These are phyloP conservation scores for Andricus quercusramuli DNA, from an alignment of 2,888 invertebrate genomes.

Conservation along the genomic window DNA sequence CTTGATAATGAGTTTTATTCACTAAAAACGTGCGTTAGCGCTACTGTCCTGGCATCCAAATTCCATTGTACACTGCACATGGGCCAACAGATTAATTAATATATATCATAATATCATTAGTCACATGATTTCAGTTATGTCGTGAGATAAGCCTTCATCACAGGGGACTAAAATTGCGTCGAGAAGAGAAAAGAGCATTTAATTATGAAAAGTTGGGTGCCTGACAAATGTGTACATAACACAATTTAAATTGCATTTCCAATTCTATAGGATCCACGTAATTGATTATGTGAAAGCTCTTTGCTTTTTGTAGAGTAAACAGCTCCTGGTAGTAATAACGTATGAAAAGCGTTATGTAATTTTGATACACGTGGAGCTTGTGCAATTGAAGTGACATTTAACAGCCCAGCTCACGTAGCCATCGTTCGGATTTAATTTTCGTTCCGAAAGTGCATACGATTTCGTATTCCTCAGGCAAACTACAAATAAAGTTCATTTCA, in stretches of 20 bases:
- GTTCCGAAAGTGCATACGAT: constrained; percentile 8
- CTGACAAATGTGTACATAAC: constrained; percentile 6
- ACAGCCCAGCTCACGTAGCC: constrained; percentile 4
- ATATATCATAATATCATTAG: background rate
- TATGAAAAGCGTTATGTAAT: background rate
- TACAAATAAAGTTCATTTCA: background rate
- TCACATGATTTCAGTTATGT: background rate
- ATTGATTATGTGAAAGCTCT: constrained; percentile 1
- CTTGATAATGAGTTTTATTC: no score
- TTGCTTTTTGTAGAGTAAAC: constrained; percentile 18
- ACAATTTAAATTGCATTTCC: constrained; percentile 1
- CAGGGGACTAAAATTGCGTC: background rate
- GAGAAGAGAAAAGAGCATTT: background rate
- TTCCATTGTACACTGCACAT: no score
- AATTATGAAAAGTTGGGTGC: background rate
- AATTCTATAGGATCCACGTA: background rate
- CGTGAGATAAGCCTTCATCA: background rate
- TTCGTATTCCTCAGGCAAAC: constrained; percentile 2
- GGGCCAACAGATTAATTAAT: background rate
- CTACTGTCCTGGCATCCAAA: no score
- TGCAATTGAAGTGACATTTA: constrained; percentile 12
- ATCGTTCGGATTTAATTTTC: constrained; percentile 39
- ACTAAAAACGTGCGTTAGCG: no score
- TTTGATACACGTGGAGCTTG: background rate
- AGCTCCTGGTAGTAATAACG: background rate